These are phyloP conservation scores for Dendrocopos noguchii DNA, from an alignment of 2,113 vertebrate genomes.

Conservation along the genomic window DNA sequence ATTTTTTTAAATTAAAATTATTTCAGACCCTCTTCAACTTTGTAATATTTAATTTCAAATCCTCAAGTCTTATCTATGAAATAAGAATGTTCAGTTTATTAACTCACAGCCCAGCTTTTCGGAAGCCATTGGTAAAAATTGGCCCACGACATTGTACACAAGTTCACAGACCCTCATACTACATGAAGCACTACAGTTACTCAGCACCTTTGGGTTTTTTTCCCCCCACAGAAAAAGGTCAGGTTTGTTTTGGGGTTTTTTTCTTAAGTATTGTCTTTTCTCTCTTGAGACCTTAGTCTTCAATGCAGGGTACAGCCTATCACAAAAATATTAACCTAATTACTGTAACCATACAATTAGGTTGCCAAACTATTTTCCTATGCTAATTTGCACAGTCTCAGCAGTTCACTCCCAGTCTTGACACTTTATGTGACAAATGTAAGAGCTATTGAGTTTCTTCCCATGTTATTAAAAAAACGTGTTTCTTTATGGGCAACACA, in stretches of 20 bases:
- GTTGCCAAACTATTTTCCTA: neutral
- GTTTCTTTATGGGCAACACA: neutral
- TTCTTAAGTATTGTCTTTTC: neutral
- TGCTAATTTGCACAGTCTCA: neutral
- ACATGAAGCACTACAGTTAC: neutral
- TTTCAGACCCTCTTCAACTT: neutral
- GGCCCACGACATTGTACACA: neutral
- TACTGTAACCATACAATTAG: neutral
- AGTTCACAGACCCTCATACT: neutral
- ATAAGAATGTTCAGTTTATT: neutral
- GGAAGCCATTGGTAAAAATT: neutral
- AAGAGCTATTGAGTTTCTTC: neutral
- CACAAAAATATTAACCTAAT: neutral
- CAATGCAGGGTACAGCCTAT: neutral
- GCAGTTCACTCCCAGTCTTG: neutral
- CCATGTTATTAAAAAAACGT: neutral
- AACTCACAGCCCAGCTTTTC: neutral
- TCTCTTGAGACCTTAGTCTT: neutral
- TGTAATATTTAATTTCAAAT: neutral
- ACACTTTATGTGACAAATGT: neutral
- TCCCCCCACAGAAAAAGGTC: neutral
- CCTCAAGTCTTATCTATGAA: fast-evolving
- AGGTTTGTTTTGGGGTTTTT: neutral
- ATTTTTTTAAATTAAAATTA: neutral
- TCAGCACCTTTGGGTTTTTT: neutral